These are phyloP conservation scores for Adela reaumurella DNA, from an alignment of 2,888 invertebrate genomes.

Conservation along the genomic window DNA sequence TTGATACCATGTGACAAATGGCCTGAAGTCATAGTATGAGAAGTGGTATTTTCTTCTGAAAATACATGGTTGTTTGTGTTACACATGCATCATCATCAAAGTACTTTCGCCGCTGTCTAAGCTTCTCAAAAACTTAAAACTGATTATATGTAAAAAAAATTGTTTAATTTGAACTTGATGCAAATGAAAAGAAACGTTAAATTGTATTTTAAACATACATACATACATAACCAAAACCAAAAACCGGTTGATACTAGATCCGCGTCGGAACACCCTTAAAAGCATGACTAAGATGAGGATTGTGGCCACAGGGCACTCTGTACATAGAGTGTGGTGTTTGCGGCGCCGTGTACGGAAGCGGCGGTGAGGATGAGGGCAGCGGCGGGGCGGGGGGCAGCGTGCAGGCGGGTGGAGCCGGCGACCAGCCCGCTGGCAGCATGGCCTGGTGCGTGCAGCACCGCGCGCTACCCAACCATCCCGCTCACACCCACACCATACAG, in stretches of 20 bases:
- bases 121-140: no score
- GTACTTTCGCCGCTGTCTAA: no score
- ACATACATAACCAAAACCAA: not conserved
- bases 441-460: constrained; percentile 72
- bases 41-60: no score
- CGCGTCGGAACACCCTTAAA: no score
- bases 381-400: constrained; percentile 71
- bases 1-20: no score
- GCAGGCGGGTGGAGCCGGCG: constrained; percentile 60
- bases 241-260: not conserved
- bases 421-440: constrained; percentile 81
- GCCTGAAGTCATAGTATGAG: no score
- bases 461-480: constrained; percentile 54
- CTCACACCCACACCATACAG: constrained; percentile 67
- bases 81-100: no score
- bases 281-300: no score
- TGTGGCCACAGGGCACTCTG: constrained; percentile 44
- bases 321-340: constrained; percentile 86
- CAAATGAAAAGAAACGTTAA: no score
- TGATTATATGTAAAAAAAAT: no score
- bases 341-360: constrained; percentile 79
- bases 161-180: no score
- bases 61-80: no score
- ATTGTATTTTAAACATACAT: not conserved
- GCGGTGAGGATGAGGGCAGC: constrained; percentile 74